Percentiles rank a stretch among this genome's conserved stretches.
Conservation (phyloP, 2,113 vertebrate genomes). For the Gasterosteus nipponicus region DNA sequence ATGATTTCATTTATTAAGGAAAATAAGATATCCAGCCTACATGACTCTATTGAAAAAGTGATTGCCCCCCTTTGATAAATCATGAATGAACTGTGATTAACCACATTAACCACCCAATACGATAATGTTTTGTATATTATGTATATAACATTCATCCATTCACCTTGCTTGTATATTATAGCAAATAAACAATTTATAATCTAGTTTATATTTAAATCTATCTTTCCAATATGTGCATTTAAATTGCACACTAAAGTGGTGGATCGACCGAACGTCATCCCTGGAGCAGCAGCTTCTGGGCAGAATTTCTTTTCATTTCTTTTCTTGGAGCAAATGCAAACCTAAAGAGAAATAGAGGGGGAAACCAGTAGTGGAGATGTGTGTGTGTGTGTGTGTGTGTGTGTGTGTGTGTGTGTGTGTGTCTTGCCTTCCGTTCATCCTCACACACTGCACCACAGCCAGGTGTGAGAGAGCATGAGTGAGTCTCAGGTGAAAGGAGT, state of each 20-base stretch:
- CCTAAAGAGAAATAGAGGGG: background rate
- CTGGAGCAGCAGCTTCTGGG: background rate
- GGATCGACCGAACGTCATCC: background rate
- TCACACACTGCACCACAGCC: background rate
- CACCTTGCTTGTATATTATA: background rate
- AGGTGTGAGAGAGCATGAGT: conserved; percentile 9
- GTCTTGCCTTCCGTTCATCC: background rate
- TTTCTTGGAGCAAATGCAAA: background rate
- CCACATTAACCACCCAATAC: too few relatives aligned
- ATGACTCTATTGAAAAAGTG: too few relatives aligned
- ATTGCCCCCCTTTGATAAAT: too few relatives aligned
- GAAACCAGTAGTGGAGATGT: background rate
- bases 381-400: too few relatives aligned
- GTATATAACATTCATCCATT: background rate
- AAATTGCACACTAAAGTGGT: background rate
- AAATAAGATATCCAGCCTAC: too few relatives aligned
- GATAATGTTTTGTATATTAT: background rate
- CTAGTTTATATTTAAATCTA: too few relatives aligned
- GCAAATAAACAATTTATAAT: background rate
- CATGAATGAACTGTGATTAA: too few relatives aligned
- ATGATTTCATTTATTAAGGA: too few relatives aligned
- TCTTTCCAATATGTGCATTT: background rate
- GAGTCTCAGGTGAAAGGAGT: conserved; percentile 56
- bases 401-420: background rate
- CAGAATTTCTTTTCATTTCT: too few relatives aligned